A percentile compares a stretch with the other conserved stretches of the same genome.
Evolutionary conservation across 2,888 invertebrate genomes (phyloP).

Genomic region (Ptychoptera albimana): DNA sequence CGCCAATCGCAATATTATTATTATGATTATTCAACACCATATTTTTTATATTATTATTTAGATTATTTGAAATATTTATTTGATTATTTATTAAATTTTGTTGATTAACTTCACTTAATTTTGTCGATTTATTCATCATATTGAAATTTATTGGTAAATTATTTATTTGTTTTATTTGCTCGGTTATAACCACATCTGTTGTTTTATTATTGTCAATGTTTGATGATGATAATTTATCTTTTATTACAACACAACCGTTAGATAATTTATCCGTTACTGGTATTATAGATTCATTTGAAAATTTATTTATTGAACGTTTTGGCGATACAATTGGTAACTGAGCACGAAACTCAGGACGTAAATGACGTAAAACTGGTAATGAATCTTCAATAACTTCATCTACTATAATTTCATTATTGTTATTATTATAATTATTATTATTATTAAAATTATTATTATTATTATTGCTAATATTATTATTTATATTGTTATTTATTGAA

Average conservation of each 20-base stretch:
- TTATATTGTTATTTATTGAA: no score
- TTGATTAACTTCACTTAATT: no score
- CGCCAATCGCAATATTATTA: background rate
- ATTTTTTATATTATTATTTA: no score
- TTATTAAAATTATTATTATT: background rate
- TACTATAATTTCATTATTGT: background rate
- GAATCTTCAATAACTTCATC: slow-evolving; percentile 6
- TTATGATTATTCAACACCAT: background rate
- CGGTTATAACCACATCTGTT: no score
- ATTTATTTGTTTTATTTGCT: no score
- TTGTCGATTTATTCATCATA: no score
- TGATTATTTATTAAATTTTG: no score
- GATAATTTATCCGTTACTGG: background rate
- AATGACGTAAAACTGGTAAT: slow-evolving; percentile 65
- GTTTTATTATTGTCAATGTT: background rate
- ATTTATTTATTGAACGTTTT: slow-evolving; percentile 22
- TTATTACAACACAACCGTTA: background rate
- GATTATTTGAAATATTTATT: no score
- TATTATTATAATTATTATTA: slow-evolving; percentile 3
- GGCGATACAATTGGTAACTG: slow-evolving; percentile 50
- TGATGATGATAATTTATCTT: background rate
- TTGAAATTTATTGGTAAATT: no score
- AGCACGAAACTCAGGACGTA: slow-evolving; percentile 73
- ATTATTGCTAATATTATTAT: background rate
- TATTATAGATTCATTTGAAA: slow-evolving; percentile 3